phyloP scores from a whole-genome alignment of 2,113 vertebrate genomes.

The Halichoeres trimaculatus region DNA sequence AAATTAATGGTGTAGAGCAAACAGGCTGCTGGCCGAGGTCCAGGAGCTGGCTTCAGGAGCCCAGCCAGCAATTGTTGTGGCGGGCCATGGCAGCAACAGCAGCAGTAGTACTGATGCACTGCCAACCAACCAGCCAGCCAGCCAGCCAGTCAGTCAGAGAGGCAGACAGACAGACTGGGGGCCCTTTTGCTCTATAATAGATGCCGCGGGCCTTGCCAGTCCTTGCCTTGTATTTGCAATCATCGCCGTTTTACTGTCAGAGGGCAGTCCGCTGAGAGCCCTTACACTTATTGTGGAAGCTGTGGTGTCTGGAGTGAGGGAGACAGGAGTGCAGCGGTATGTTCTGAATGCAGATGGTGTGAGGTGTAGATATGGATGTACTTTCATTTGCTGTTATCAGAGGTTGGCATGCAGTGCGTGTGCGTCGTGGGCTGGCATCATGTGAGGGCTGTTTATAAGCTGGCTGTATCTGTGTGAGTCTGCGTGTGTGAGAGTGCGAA shows the following conservation, averaged over 20 bases:
- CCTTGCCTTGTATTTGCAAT: conserved; percentile 86
- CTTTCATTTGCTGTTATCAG: conserved; percentile 71
- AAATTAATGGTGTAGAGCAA: conserved; percentile 94
- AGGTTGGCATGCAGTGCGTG: conserved; percentile 67
- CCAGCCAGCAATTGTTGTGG: conserved; percentile 88
- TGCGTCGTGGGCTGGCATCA: conserved; percentile 61
- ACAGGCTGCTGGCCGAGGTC: conserved; percentile 88
- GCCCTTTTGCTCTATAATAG: conserved; percentile 84
- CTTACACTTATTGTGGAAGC: conserved; percentile 56
- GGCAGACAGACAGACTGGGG: conserved; percentile 76
- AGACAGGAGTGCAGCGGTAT: conserved; percentile 63
- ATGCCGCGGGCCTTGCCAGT: conserved; percentile 82
- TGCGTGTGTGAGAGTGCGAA: conserved; percentile 34
- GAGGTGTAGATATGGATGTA: conserved; percentile 68
- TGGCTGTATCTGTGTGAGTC: conserved; percentile 30
- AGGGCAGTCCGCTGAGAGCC: conserved; percentile 70
- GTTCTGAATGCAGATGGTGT: conserved; percentile 65
- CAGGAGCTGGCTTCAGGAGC: conserved; percentile 84
- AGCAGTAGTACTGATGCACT: conserved; percentile 79
- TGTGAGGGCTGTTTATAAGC: conserved; percentile 74
- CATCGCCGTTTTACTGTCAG: conserved; percentile 89
- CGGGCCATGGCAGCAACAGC: conserved; percentile 78
- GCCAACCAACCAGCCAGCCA: conserved; percentile 77
- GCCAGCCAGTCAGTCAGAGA: conserved; percentile 58
- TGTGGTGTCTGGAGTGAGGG: conserved; percentile 49